Evolutionary conservation across 2,113 vertebrate species (phyloP).

Genomic region (Hypanus sabinus): DNA sequence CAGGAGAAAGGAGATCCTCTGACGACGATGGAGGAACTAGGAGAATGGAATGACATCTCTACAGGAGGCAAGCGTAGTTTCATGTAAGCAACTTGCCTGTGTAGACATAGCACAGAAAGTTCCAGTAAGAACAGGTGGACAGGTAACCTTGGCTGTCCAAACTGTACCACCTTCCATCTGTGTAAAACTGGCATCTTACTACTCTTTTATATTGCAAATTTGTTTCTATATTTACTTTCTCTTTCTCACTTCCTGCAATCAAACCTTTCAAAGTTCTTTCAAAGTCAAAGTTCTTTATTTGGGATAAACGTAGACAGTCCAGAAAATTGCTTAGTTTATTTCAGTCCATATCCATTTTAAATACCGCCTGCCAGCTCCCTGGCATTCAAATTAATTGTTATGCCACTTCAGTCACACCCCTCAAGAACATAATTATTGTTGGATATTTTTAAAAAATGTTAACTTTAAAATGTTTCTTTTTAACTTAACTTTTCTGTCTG

Average conservation of each 20-base stretch:
- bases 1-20: no score
- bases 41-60: no score
- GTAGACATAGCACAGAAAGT: no score
- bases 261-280: neutral
- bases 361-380: neutral
- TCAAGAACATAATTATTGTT: neutral
- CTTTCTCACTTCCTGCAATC: neutral
- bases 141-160: no score
- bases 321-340: neutral
- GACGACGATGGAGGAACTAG: no score
- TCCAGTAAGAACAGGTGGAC: no score
- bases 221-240: neutral
- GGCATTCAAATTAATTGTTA: neutral
- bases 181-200: neutral
- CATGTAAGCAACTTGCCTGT: no score
- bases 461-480: neutral
- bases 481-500: neutral
- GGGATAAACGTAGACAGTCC: neutral
- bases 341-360: neutral
- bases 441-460: neutral
- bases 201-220: neutral
- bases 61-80: no score
- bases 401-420: neutral
- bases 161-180: no score
- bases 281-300: neutral